phyloP scores from a whole-genome alignment of 2,113 vertebrate genomes.

The Haemorhous mexicanus region DNA sequence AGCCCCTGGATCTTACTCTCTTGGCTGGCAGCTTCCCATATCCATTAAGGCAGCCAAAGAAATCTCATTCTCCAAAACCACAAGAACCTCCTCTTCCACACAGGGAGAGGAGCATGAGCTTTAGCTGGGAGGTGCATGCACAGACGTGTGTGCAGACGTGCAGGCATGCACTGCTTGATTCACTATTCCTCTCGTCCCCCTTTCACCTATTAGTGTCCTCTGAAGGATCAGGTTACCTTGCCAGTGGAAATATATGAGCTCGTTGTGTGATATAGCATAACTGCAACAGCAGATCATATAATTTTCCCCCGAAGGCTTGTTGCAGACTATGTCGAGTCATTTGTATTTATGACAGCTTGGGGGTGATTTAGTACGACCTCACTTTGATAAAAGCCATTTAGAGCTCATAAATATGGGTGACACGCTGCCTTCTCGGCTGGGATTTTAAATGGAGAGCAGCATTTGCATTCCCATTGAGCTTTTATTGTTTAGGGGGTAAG shows the following conservation, averaged over 20 bases:
- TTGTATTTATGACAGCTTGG: constrained; percentile 76
- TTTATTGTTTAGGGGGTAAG: constrained; percentile 57
- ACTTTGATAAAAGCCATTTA: constrained; percentile 80
- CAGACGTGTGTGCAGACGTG: not conserved
- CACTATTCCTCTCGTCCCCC: constrained; percentile 14
- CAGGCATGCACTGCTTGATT: not conserved
- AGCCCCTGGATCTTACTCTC: not conserved
- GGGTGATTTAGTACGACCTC: constrained; percentile 75
- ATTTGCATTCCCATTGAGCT: constrained; percentile 68
- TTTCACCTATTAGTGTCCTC: constrained; percentile 64
- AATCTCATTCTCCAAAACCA: not conserved
- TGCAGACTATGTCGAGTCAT: constrained; percentile 75
- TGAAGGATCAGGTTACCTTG: constrained; percentile 73
- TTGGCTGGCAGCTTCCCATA: not conserved
- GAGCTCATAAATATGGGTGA: constrained; percentile 77
- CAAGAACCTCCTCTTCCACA: not conserved
- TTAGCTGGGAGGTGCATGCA: not conserved
- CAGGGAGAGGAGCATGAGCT: not conserved
- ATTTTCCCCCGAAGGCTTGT: constrained; percentile 76
- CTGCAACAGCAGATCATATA: constrained; percentile 73
- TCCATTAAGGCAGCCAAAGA: not conserved
- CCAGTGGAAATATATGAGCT: constrained; percentile 74
- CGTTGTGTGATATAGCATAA: constrained; percentile 73
- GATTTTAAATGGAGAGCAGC: constrained; percentile 53
- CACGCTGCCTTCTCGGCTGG: constrained; percentile 53